Evolutionary conservation across 2,797 vertebrate species (phyloP).

Genomic region (Danio aesculapii): DNA sequence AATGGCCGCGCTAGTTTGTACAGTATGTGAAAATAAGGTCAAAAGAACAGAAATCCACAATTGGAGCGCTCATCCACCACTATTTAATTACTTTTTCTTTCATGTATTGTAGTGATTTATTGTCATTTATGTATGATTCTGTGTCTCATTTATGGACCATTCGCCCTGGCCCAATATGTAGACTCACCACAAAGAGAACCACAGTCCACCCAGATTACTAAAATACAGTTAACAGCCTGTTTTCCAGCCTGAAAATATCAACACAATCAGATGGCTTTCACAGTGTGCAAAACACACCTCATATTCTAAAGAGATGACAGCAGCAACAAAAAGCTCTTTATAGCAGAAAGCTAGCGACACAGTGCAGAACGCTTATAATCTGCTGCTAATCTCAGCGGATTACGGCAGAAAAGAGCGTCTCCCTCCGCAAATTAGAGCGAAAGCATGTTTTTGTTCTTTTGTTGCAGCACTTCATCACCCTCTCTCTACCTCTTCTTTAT

Average conservation of each 20-base stretch:
- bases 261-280: conserved; percentile 16
- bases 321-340: conserved; percentile 47
- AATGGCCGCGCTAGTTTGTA: too few relatives aligned
- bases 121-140: too few relatives aligned
- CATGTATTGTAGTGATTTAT: too few relatives aligned
- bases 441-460: conserved; percentile 52
- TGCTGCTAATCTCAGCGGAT: conserved; percentile 38
- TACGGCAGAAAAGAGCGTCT: conserved; percentile 39
- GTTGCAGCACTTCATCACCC: conserved; percentile 52
- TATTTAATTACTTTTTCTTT: too few relatives aligned
- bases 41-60: too few relatives aligned
- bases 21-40: too few relatives aligned
- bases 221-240: background rate
- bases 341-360: conserved; percentile 36
- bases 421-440: conserved; percentile 44
- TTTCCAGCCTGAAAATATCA: background rate
- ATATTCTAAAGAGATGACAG: conserved; percentile 11
- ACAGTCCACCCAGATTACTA: background rate
- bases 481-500: conserved; percentile 60
- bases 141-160: too few relatives aligned
- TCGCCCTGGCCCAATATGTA: too few relatives aligned
- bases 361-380: conserved; percentile 47
- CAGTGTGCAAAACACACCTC: conserved; percentile 48
- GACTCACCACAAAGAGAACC: background rate
- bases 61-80: too few relatives aligned